Evolutionary conservation across 2,113 vertebrate genomes (phyloP), one percentile per base, ranked within the genome.

Genomic region (Oenanthe melanoleuca): DNA sequence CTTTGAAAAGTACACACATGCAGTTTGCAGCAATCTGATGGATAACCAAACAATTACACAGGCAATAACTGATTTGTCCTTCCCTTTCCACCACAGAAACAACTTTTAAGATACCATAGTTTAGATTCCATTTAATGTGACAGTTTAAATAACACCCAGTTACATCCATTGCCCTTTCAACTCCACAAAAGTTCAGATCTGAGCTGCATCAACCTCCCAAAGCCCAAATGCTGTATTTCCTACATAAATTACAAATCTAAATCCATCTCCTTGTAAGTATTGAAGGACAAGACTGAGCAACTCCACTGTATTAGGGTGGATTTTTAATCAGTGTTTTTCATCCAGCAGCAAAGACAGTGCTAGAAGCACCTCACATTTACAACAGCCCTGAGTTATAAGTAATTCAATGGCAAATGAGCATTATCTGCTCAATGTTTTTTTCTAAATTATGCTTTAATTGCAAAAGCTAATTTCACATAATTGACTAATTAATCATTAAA

Each of bases 31-130:
- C 89, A 94, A 89, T 61, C 93, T 95, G 92, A 95, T 74, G 94
- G 96, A 95, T 88, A 96, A 87, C 93, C 86, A 95, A 96, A 95
- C 94, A 97, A 94, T 95, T 92, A 88, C 74, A 56, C 92, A 87
- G 66, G 84, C 90, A 83, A 57, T 84, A 94, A 81, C 79, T 83
- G 89, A 66, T 57, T 96, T 0, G 22, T 92, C 92, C 80, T 97
- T 95, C 72, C 56, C 55, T 88, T 91, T 88, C 67, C 75, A 91
- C 56, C 55, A 91, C 44, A 90, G 72, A 85, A 93, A 75, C 56
- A 85, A 96, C 72, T 75, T 77, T 60, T 77, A 70, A 92, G 71
- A 45, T 66, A 63, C 75, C 53, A 12, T 89, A 87, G 94, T 97
- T 94, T 61, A 85, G 57, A 70, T 73, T 87, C 50, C 72, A 92